Conservation (phyloP, 2,797 vertebrate species). For the Sebastes steindachneri region DNA sequence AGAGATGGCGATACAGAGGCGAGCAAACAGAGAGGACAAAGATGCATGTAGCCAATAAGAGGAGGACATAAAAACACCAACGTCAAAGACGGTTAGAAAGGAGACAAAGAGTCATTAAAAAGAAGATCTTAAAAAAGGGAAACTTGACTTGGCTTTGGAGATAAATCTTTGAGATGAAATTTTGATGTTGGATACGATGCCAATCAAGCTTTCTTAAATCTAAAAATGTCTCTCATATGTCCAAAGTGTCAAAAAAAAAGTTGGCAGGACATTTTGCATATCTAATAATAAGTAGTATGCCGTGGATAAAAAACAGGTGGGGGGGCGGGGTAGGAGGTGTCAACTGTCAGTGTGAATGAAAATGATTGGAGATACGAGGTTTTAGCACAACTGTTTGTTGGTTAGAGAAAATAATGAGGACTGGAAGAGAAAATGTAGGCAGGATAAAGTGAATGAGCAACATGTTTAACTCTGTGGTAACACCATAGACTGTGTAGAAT, state of each 20-base stretch:
- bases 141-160: neutral
- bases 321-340: too few species aligned
- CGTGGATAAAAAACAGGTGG: neutral
- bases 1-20: slow-evolving; percentile 38
- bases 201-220: neutral
- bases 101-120: neutral
- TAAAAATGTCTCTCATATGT: neutral
- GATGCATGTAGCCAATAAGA: neutral
- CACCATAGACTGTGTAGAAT: too few species aligned
- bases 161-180: neutral
- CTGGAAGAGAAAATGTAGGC: neutral
- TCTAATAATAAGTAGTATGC: neutral
- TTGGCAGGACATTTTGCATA: neutral
- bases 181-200: neutral
- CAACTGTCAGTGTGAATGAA: neutral
- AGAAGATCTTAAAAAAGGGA: neutral
- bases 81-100: neutral
- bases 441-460: neutral
- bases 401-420: neutral
- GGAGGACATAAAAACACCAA: neutral
- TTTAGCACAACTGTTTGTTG: neutral
- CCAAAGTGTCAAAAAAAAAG: neutral
- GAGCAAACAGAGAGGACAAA: slow-evolving; percentile 10
- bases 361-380: neutral
- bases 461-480: neutral